Evolutionary conservation across 2,113 vertebrate genomes (phyloP), one percentile per base, ranked within the genome.

Genomic region (Myrmecobius fasciatus): DNA sequence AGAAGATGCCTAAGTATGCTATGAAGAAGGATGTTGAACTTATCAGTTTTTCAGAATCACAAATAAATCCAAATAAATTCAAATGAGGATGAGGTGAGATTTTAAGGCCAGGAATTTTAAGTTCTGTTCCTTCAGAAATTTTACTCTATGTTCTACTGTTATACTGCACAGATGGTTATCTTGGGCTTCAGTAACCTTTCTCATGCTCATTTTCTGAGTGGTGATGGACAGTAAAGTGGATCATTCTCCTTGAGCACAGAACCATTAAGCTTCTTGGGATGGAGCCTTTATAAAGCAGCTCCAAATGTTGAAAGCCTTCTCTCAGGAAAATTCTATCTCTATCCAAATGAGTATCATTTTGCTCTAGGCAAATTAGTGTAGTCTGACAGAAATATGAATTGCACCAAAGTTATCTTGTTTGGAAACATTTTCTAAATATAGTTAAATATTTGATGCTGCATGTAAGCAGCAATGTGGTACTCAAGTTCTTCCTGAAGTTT

Each of bases 351-450:
- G 91, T 0, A 3, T 54, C 11, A 0, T 43, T 53, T 3, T 90
- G 47, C 95, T 92, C 10, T 43, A 43, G 89, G 95, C 94, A 91
- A 49, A 94, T 94, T 93, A 17, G 67, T 9, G 20, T 89, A 2
- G 22, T 94, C 93, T 43, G 83, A 92, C 89, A 90, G 96, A 94
- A 95, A 67, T 43, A 54, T 11, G 92, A 92, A 60, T 92, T 91
- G 88, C 54, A 95, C 52, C 93, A 24, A 20, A 36, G 5, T 83
- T 91, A 48, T 95, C 54, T 94, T 54, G 75, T 94, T 96, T 94
- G 91, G 96, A 96, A 95, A 95, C 92, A 91, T 83, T 96, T 96
- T 94, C 97, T 97, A 96, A 97, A 96, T 95, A 93, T 91, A 97
- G 96, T 89, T 54, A 90, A 88, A 31, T 95, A 91, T 94, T 91